phyloP scores from a whole-genome alignment of 37 sponge, comb jelly and placozoan genomes.

The Aphrocallistes beatrix region DNA sequence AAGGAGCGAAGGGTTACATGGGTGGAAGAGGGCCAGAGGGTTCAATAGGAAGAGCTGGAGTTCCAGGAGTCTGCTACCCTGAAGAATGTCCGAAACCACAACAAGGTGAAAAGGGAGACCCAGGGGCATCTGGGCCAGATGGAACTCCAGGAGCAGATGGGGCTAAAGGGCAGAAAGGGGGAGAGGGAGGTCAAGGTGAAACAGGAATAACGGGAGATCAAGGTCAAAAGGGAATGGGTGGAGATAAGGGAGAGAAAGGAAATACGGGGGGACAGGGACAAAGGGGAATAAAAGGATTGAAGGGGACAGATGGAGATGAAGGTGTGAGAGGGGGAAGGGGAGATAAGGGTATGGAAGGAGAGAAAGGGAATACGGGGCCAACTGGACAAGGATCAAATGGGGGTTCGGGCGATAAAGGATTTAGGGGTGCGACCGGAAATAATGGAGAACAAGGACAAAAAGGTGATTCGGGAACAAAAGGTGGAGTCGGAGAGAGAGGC shows the following conservation, averaged over 20 bases:
- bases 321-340: neutral
- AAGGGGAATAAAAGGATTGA: neutral
- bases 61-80: neutral
- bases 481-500: neutral
- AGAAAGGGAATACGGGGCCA: neutral
- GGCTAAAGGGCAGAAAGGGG: neutral
- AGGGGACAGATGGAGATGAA: neutral
- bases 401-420: neutral
- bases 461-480: neutral
- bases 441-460: neutral
- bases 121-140: neutral
- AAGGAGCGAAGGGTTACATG: neutral
- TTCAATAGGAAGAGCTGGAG: neutral
- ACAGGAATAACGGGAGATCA: neutral
- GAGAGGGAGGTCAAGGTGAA: neutral
- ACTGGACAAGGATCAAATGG: neutral
- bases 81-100: conserved; percentile 9
- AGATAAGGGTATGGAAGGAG: neutral
- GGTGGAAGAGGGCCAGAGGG: neutral
- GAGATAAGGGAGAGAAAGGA: neutral
- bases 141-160: neutral
- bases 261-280: neutral
- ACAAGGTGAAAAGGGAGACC: neutral
- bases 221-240: neutral
- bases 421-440: neutral